Conservation (phyloP, 1,140 invertebrate genomes). For the Bathynomus jamesi region DNA sequence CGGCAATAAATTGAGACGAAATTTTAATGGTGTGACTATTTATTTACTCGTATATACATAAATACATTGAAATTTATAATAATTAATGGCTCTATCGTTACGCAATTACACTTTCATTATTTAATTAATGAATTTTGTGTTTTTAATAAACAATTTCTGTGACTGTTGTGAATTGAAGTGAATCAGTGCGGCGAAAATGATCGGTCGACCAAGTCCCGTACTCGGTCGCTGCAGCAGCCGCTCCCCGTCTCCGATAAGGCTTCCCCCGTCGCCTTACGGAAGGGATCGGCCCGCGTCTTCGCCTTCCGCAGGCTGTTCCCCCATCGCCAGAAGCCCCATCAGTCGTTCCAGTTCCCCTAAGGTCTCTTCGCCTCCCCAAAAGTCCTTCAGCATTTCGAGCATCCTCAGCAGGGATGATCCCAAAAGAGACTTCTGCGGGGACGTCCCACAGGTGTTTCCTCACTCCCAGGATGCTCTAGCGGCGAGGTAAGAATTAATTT, state of each 20-base stretch:
- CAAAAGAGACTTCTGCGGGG: constrained; percentile 20
- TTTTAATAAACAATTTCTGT: too few relatives aligned
- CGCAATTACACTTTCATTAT: too few relatives aligned
- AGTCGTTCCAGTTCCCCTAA: constrained; percentile 25
- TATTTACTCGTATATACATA: too few relatives aligned
- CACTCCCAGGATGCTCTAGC: background rate
- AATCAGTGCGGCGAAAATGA: background rate
- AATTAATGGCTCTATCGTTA: too few relatives aligned
- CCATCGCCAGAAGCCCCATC: constrained; percentile 18
- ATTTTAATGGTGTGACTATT: too few relatives aligned
- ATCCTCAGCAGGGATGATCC: constrained; percentile 37
- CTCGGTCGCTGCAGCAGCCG: background rate
- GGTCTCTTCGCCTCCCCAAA: constrained; percentile 30
- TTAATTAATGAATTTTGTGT: too few relatives aligned
- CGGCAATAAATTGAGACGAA: too few relatives aligned
- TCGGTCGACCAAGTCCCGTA: background rate
- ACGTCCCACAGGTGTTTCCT: background rate
- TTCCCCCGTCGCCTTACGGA: background rate
- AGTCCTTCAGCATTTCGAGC: constrained; percentile 38
- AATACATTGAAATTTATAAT: too few relatives aligned
- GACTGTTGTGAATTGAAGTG: too few relatives aligned
- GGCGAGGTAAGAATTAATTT: constrained; percentile 4
- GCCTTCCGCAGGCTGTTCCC: constrained; percentile 13
- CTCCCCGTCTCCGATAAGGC: background rate
- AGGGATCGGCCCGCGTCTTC: background rate